Percentiles rank a stretch among this genome's conserved stretches.
These are phyloP conservation scores for Hemibagrus wyckioides DNA, from an alignment of 2,113 vertebrate species.

Conservation along the genomic window DNA sequence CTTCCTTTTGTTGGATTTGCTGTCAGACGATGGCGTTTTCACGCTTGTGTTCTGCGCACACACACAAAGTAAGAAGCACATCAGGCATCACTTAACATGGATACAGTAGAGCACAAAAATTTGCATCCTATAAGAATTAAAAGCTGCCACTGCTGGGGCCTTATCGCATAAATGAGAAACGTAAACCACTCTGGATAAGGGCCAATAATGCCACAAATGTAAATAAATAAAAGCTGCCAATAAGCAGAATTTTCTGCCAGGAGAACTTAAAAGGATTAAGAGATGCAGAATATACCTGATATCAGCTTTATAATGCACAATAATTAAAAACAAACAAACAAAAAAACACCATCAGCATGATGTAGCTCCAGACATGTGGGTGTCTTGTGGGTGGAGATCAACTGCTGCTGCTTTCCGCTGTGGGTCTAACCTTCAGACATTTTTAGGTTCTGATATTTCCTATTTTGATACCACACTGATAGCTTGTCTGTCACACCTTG, in stretches of 20 bases:
- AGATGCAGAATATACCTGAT: not conserved
- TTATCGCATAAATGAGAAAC: too few species aligned
- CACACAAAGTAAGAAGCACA: not conserved
- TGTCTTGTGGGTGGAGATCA: not conserved
- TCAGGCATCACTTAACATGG: not conserved
- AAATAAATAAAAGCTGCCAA: not conserved
- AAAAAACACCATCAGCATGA: too few species aligned
- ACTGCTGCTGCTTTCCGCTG: not conserved
- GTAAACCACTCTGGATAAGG: too few species aligned
- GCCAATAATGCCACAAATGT: not conserved
- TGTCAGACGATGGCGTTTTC: conserved; percentile 50
- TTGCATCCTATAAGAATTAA: not conserved
- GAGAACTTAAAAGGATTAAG: not conserved
- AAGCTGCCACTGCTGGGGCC: too few species aligned
- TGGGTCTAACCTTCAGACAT: not conserved
- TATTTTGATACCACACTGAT: not conserved
- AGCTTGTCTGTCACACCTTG: not conserved
- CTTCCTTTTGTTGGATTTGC: conserved; percentile 69
- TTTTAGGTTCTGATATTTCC: not conserved
- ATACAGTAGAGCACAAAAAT: not conserved
- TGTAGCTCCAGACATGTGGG: not conserved
- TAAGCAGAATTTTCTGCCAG: too few species aligned
- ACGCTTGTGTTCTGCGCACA: conserved; percentile 57
- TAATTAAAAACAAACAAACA: not conserved
- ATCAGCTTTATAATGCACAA: not conserved